Evolutionary conservation across 2,888 invertebrate genomes (phyloP), one percentile per base, ranked within the genome.

Genomic region (Tanytarsus gracilentus): DNA sequence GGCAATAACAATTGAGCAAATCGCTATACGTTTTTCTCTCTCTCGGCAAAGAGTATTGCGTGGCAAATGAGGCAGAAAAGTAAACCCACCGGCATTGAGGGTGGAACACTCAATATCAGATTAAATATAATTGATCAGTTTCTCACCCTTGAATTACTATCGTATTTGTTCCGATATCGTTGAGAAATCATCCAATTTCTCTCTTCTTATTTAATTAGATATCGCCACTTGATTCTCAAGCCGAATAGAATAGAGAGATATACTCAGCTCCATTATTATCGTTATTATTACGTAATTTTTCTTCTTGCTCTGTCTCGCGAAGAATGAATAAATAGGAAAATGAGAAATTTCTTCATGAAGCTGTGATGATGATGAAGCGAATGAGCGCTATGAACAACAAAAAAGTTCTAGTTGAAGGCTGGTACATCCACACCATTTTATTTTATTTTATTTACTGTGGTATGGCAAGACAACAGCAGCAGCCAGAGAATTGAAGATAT

Each of bases 201-300:
- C 16, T 36, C 44, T 44, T 18, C 11, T 44, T 44, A 18, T 44
- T 21, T 16, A 44, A 44, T 44, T 44, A 44, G 44, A 21, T 16
- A 44, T 16, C 18, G 21, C 44, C 44, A 44, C 44, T 21, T 44
- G 7, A 44, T 21, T 36, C 16, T 36, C 36, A 14, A n/a, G 16
- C 16, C 36, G 36, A 36, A 14, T 5, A 36, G 4, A 4, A 36
- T 36, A 11, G 16, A 36, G 14, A 16, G n/a, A 36, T 14, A 36
- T 36, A 23, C 9, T 44, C 44, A 44, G n/a, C n/a, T n/a, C n/a
- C n/a, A n/a, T n/a, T n/a, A n/a, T n/a, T 30, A 30, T 11, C 11
- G 30, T 30, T 11, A 27, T 49, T 49, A 49, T 49, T 49, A 49
- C 27, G 16, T 49, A 49, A 49, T 49, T 49, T 49, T 25, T 26